Conservation (phyloP, 2,113 vertebrate species). For the Synodontis membranacea region DNA sequence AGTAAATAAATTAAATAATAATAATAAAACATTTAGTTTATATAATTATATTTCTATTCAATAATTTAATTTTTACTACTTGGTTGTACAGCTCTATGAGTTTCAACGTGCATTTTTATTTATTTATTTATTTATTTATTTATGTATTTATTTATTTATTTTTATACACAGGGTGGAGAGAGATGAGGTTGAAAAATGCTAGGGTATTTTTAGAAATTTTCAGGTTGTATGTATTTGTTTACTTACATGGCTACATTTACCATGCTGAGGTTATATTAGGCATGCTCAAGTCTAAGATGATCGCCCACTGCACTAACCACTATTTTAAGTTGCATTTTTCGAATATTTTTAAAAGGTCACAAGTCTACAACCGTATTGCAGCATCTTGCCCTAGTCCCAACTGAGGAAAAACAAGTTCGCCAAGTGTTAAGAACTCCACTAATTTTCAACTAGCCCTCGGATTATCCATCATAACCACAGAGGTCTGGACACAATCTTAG, state of each 20-base stretch:
- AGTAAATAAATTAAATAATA: too few relatives aligned
- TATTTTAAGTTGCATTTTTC: background rate
- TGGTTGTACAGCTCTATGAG: background rate
- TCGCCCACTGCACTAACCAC: background rate
- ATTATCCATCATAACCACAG: constrained; percentile 50
- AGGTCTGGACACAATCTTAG: constrained; percentile 54
- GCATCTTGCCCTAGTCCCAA: background rate
- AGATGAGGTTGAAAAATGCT: background rate
- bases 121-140: too few relatives aligned
- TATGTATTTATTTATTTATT: too few relatives aligned
- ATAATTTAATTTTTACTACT: background rate
- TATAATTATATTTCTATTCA: background rate
- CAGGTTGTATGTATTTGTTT: background rate
- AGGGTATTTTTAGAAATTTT: background rate
- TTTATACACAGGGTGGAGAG: background rate
- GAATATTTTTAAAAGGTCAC: background rate
- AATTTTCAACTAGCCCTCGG: constrained; percentile 48
- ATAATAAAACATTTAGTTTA: background rate
- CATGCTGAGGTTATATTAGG: background rate
- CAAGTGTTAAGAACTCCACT: constrained; percentile 42
- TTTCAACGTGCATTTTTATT: background rate
- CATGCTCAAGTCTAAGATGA: background rate
- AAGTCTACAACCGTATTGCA: background rate
- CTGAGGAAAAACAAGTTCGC: background rate
- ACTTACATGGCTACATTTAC: background rate